A percentile compares a stretch with the other conserved stretches of the same genome.
phyloP scores from a whole-genome alignment of 2,888 invertebrate genomes.

The Athrips mouffetella region DNA sequence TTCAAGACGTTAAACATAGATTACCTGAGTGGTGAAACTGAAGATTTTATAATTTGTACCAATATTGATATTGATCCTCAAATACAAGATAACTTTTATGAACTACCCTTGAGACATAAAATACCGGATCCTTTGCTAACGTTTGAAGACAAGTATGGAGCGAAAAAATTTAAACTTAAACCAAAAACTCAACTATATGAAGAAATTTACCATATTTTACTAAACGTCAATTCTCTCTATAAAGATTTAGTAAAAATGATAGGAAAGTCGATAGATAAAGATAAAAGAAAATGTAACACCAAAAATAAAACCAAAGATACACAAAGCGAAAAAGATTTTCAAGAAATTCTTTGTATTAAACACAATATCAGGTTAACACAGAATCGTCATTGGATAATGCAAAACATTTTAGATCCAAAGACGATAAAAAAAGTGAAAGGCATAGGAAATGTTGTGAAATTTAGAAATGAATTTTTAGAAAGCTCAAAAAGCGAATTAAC shows the following conservation, averaged over 20 bases:
- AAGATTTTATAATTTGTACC: not conserved
- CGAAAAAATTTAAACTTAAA: not conserved
- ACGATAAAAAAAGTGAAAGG: not conserved
- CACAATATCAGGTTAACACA: not conserved
- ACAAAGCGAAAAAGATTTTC: too few species aligned
- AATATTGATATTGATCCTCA: not conserved
- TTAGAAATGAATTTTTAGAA: not conserved
- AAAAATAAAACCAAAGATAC: too few species aligned
- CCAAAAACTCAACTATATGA: not conserved
- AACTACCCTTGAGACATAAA: not conserved
- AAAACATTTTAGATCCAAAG: not conserved
- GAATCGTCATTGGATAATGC: not conserved
- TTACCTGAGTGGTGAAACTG: not conserved
- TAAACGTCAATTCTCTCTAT: too few species aligned
- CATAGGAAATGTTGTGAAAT: not conserved
- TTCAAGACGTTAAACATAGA: not conserved
- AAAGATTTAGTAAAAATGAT: too few species aligned
- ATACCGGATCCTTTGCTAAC: not conserved
- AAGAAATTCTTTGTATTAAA: not conserved
- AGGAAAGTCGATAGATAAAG: too few species aligned
- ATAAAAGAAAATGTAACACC: too few species aligned
- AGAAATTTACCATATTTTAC: not conserved
- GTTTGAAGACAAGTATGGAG: not conserved
- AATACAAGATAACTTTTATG: not conserved
- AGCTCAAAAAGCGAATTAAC: not conserved